Percentiles rank a stretch among this genome's conserved stretches.
These are phyloP conservation scores for Drosophila ercepeae DNA, from an alignment of 1,140 invertebrate species.

Conservation along the genomic window DNA sequence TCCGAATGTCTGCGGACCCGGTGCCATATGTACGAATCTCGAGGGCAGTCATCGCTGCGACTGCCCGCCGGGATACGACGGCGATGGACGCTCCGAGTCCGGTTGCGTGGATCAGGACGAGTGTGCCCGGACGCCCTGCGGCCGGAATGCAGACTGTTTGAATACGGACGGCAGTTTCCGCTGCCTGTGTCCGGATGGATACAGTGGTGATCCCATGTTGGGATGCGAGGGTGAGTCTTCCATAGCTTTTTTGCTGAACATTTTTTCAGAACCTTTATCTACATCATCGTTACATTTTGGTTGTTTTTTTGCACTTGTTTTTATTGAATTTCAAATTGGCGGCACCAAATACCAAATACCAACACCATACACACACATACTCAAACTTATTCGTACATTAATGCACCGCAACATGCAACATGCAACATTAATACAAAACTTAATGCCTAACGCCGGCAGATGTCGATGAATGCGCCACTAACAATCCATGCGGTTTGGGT, in stretches of 20 bases:
- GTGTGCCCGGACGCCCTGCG: constrained; percentile 88
- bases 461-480: constrained; percentile 94
- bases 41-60: constrained; percentile 91
- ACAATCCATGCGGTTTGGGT: constrained; percentile 88
- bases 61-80: constrained; percentile 92
- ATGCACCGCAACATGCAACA: constrained; percentile 65
- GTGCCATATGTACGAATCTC: constrained; percentile 91
- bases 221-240: constrained; percentile 88
- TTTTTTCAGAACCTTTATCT: constrained; percentile 1
- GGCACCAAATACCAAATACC: constrained; percentile 38
- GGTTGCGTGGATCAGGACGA: constrained; percentile 90
- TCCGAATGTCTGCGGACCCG: constrained; percentile 89
- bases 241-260: constrained; percentile 14
- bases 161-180: constrained; percentile 90
- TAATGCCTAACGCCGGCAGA: constrained; percentile 85
- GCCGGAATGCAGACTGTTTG: constrained; percentile 88
- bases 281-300: constrained; percentile 42
- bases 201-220: constrained; percentile 89
- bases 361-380: constrained; percentile 26
- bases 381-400: constrained; percentile 41
- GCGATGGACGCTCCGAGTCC: constrained; percentile 87
- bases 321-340: constrained; percentile 38
- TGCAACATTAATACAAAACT: constrained; percentile 63
- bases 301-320: constrained; percentile 57
- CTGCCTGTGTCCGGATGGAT: constrained; percentile 91